These are phyloP conservation scores for Agrochola circellaris DNA, from an alignment of 2,888 invertebrate genomes.

Conservation along the genomic window DNA sequence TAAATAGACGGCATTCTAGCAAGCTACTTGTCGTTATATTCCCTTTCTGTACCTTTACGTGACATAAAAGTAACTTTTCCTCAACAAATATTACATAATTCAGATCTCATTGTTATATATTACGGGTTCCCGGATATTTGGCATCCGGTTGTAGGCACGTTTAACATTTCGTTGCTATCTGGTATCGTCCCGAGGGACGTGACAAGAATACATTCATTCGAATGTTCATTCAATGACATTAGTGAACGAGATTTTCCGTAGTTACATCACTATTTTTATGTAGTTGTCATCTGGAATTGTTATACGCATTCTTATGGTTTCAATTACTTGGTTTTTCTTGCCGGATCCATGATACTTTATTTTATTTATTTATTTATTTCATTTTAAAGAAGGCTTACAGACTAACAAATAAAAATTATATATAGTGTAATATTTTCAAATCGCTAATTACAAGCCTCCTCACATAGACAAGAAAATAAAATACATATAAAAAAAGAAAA, in stretches of 20 bases:
- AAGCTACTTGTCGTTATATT: background rate
- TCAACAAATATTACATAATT: slow-evolving; percentile 20
- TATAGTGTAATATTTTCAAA: no score
- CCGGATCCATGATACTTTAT: slow-evolving; percentile 23
- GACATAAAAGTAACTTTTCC: slow-evolving; percentile 7
- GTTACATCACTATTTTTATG: slow-evolving; percentile 25
- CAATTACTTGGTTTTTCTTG: slow-evolving; percentile 27
- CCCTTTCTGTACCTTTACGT: background rate
- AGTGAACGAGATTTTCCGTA: slow-evolving; percentile 32
- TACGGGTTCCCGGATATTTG: slow-evolving; percentile 39
- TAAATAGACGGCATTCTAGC: background rate
- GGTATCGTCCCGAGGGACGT: slow-evolving; percentile 45
- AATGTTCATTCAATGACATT: slow-evolving; percentile 40
- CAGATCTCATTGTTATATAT: slow-evolving; percentile 23
- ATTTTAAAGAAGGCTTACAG: no score
- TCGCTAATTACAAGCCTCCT: no score
- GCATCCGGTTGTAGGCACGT: slow-evolving; percentile 41
- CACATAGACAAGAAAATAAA: no score
- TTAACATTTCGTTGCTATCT: slow-evolving; percentile 45
- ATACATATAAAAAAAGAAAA: no score
- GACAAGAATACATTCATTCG: slow-evolving; percentile 50
- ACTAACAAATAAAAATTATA: no score
- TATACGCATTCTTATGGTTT: slow-evolving; percentile 56
- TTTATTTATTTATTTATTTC: no score
- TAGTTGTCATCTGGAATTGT: slow-evolving; percentile 20